Percentiles rank a stretch among this genome's conserved stretches.
Conservation (phyloP, 1,140 invertebrate species). For the Calephelis virginiensis region DNA sequence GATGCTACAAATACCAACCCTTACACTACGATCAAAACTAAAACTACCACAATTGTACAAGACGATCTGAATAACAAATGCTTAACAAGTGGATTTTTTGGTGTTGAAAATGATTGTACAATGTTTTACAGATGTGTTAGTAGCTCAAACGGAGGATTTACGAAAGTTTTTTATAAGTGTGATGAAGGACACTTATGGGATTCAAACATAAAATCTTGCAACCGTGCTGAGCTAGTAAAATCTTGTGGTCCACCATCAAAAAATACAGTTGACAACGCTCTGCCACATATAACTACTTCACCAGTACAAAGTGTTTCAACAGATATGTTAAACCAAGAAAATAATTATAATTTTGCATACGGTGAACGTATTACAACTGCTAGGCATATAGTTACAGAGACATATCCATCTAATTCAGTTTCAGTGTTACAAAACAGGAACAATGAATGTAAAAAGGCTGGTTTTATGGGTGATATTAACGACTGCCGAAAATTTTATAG, state of each 20-base stretch:
- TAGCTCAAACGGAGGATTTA: conserved; percentile 77
- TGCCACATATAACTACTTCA: conserved; percentile 2
- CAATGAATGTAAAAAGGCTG: conserved; percentile 53
- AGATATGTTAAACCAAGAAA: not conserved
- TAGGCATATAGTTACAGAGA: not conserved
- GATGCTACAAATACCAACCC: conserved; percentile 26
- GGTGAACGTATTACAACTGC: not conserved
- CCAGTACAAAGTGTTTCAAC: not conserved
- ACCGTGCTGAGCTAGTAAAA: conserved; percentile 33
- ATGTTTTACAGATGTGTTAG: conserved; percentile 84
- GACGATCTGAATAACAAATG: conserved; percentile 34
- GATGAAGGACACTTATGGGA: conserved; percentile 77
- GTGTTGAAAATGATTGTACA: conserved; percentile 63
- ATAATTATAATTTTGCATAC: not conserved
- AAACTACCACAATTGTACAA: not conserved
- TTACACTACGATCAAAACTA: not conserved
- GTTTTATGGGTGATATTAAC: conserved; percentile 72
- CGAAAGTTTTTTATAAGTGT: conserved; percentile 81
- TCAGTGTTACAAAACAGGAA: conserved; percentile 25
- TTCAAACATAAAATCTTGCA: conserved; percentile 47
- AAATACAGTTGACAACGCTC: conserved; percentile 47
- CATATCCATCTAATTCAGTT: conserved; percentile 21
- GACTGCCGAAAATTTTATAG: conserved; percentile 85
- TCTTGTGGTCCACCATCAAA: conserved; percentile 6
- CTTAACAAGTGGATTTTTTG: conserved; percentile 75